Conservation (phyloP, 2,797 vertebrate species). For the Dicrostonyx torquatus region DNA sequence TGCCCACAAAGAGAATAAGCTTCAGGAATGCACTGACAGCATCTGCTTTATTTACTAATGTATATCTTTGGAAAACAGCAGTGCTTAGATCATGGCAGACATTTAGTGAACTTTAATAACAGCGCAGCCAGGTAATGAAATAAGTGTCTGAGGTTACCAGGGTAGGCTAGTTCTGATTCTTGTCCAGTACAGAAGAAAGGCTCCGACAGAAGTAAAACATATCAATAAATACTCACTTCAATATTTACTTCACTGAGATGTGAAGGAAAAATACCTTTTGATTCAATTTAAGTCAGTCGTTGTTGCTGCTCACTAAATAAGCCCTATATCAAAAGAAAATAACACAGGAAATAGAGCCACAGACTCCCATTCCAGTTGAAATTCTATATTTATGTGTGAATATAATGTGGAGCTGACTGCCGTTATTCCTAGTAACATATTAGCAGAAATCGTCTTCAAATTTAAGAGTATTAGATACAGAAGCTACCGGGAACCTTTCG, state of each 20-base stretch:
- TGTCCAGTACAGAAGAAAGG: background rate
- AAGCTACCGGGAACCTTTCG: background rate
- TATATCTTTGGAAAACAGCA: background rate
- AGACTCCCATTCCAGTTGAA: background rate
- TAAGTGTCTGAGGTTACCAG: background rate
- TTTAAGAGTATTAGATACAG: background rate
- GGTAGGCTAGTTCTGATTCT: background rate
- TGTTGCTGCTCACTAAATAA: background rate
- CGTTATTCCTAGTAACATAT: background rate
- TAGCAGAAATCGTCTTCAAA: background rate
- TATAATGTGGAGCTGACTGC: background rate
- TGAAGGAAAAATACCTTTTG: background rate
- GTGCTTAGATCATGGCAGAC: background rate
- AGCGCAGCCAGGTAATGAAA: background rate
- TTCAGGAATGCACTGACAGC: background rate
- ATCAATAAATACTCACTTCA: background rate
- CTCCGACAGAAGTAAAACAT: background rate
- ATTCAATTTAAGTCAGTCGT: background rate
- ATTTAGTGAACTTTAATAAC: background rate
- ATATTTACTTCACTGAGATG: background rate
- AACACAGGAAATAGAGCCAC: background rate
- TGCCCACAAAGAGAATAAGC: background rate
- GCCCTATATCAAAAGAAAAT: background rate
- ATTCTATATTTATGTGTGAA: constrained; percentile 15
- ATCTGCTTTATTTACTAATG: background rate